Evolutionary conservation across 2,888 invertebrate species (phyloP), one percentile per base, ranked within the genome.

Genomic region (Abrostola tripartita): DNA sequence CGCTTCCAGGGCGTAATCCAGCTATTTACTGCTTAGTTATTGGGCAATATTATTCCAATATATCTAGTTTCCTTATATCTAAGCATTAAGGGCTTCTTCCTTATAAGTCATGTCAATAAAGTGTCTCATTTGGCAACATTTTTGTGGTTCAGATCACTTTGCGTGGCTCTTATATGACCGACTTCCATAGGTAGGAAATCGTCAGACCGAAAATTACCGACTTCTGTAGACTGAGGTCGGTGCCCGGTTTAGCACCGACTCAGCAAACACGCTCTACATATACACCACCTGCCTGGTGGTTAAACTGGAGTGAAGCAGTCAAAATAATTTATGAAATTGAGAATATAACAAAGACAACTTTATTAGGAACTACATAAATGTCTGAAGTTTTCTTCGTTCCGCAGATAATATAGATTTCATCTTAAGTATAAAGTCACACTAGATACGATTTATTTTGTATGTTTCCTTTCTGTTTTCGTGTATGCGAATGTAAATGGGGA

Each of bases 51-150:
- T 55, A 63, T 63, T 35, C 54, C 57, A 58, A 47, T 63, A 53
- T 63, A 41, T 62, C 37, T 58, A 59, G 42, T 52, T 44, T 6
- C 52, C 52, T 36, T 55, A 38, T 50, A 58, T 55, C 54, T 47
- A 24, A 65, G 55, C 40, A 54, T 52, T 67, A 71, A 56, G 49
- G 61, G 52, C 61, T 54, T 55, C 49, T 73, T 61, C 50, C 40
- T 58, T 65, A 54, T 66, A 56, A 37, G 44, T 59, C 52, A 55
- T 64, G 70, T 73, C 73, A 76, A 66, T 70, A 73, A 76, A 70
- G 36, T 66, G 64, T 75, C 70, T 73, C 53, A 52, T 61, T 68
- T 55, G 41, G 40, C 44, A 61, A 57, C 42, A 51, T 64, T 68
- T 50, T 53, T 37, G 44, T 44, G 38, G 61, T 41, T 36, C 8